Evolutionary conservation across 2,113 vertebrate species (phyloP), one percentile per base, ranked within the genome.

Genomic region (Strix aluco): DNA sequence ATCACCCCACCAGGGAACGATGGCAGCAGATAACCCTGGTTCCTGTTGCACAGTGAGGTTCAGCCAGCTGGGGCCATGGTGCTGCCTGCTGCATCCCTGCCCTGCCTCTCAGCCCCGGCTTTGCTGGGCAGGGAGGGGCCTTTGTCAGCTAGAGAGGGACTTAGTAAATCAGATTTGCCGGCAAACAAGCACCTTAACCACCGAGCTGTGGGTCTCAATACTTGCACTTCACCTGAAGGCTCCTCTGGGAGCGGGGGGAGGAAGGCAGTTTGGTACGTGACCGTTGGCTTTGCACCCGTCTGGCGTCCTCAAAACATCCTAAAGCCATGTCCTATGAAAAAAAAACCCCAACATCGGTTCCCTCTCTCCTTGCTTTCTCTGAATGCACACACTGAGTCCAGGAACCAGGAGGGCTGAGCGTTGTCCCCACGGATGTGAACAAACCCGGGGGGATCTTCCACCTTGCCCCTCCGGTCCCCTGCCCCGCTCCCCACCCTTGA

Each of bases 131-230:
- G 71, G 91, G 94, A 94, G 58, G 59, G 77, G 85, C 86, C 55
- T 89, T 83, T 72, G 88, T 94, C 90, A 97, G 67, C 92, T 46
- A 10, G 74, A 72, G 87, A 91, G 95, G 83, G 92, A 93, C 88
- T 92, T 61, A 27, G 51, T 42, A 54, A 52, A 81, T 52, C 1
- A 3, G 81, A 65, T 94, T 87, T 59, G 65, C 81, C 0, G 6
- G 81, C 96, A 85, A 75, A 88, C 69, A 86, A 96, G 97, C 96
- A 96, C 95, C 97, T 97, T 97, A 97, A 96, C 92, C 95, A 75
- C 80, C 10, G 44, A 95, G 65, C 96, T 95, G 88, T 88, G 90
- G 91, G 94, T 92, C 96, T 97, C 42, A 6, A 84, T 59, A 92
- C 66, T 94, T 97, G 97, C 81, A 92, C 95, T 96, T 96, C 96